Evolutionary conservation across 2,888 invertebrate species (phyloP), one percentile per base, ranked within the genome.

Genomic region (Pristionchus maxplancki): DNA sequence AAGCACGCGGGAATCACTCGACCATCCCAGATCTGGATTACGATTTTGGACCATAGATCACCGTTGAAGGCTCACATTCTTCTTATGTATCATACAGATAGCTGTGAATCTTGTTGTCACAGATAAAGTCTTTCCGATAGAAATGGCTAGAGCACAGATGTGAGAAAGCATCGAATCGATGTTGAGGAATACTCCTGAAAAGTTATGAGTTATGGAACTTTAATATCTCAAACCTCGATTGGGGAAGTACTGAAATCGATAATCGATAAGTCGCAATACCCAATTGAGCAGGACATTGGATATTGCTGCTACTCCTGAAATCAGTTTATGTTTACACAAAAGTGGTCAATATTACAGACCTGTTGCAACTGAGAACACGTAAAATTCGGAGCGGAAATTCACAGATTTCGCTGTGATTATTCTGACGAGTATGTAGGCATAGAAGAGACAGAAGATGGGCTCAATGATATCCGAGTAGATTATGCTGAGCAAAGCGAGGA

Each of bases 1-100:
- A 78, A 4, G 44, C 40, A 48, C 13, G 44, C 40, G 44, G 44
- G 78, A n/a, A 78, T 48, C 15, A 44, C 44, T 40, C 78, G 78
- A 11, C 40, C 78, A n/a, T 44, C 44, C 78, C 78, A 78, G 44
- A 78, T 15, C 78, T 78, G 78, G 17, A 58, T n/a, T n/a, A n/a
- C n/a, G n/a, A n/a, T n/a, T n/a, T n/a, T n/a, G n/a, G n/a, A n/a
- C n/a, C n/a, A n/a, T n/a, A n/a, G n/a, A n/a, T n/a, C n/a, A n/a
- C n/a, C n/a, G n/a, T n/a, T n/a, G n/a, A n/a, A n/a, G 1, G 28
- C 67, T 34, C 9, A 74, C 71, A 74, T 74, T 40, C 31, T 40
- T 74, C 24, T 20, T 37, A 31, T 74, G 34, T 1, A 74, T 40
- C 37, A 74, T 13, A 11, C 71, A 74, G 24, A 74, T 74, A 2